Percentiles rank a stretch among this genome's conserved stretches.
phyloP scores from a whole-genome alignment of 2,888 invertebrate species.

The Peribatodes rhomboidaria region DNA sequence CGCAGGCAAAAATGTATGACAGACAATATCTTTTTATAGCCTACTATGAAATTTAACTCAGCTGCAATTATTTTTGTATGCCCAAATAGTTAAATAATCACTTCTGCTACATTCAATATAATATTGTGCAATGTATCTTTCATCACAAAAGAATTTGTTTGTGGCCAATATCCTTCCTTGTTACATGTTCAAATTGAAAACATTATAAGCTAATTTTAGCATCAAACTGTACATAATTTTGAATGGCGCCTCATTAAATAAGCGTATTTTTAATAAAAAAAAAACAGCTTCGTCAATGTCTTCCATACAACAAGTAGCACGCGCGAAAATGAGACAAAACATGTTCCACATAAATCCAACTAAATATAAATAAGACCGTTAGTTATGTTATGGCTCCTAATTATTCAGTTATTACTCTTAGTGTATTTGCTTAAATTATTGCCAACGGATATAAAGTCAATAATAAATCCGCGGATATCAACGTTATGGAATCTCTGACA shows the following conservation, averaged over 20 bases:
- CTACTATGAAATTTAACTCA: too few relatives aligned
- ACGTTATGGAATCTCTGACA: conserved; percentile 45
- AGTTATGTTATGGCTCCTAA: neutral
- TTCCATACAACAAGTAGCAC: neutral
- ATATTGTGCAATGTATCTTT: conserved; percentile 20
- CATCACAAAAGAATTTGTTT: neutral
- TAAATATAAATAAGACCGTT: neutral
- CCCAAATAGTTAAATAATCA: too few relatives aligned
- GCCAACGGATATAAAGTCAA: neutral
- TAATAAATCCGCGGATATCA: conserved; percentile 10
- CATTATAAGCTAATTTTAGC: neutral
- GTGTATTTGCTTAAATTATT: neutral
- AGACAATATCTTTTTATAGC: too few relatives aligned
- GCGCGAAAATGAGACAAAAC: neutral
- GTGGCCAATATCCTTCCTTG: conserved; percentile 10
- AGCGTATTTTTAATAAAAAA: neutral
- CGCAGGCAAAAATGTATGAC: too few relatives aligned
- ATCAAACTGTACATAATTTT: neutral
- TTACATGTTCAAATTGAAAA: neutral
- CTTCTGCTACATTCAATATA: too few relatives aligned
- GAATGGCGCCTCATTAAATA: neutral
- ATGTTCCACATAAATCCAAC: neutral
- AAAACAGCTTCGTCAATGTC: neutral
- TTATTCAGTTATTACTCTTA: conserved; percentile 6
- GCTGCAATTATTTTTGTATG: too few relatives aligned